A percentile compares a stretch with the other conserved stretches of the same genome.
phyloP scores from a whole-genome alignment of 2,113 vertebrate genomes.

The Carollia perspicillata region DNA sequence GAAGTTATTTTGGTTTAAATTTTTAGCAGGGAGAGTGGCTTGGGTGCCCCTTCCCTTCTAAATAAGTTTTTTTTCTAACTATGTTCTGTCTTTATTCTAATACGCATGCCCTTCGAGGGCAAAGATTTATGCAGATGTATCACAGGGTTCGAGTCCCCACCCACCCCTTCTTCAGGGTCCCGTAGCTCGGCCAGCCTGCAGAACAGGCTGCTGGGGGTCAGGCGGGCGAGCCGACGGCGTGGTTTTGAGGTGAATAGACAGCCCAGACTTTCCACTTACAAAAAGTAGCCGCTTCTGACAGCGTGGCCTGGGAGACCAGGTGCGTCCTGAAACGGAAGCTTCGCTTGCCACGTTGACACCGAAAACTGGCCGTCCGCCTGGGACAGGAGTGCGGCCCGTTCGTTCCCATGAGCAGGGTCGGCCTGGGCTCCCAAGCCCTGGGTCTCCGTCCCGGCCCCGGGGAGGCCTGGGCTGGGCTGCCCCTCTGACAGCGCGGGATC shows the following conservation, averaged over 20 bases:
- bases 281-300: slow-evolving; percentile 42
- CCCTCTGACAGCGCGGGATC: accelerated
- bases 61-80: slow-evolving; percentile 15
- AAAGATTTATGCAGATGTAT: neutral
- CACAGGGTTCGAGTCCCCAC: neutral
- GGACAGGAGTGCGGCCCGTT: neutral
- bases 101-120: neutral
- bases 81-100: neutral
- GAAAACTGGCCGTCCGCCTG: neutral
- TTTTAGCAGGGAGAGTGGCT: neutral
- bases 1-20: neutral
- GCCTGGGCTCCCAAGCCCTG: neutral
- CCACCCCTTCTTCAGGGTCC: neutral
- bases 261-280: slow-evolving; percentile 51
- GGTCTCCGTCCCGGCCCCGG: neutral
- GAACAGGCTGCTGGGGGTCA: neutral
- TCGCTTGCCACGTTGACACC: neutral
- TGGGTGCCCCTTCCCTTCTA: neutral
- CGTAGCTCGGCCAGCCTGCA: neutral
- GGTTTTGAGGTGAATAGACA: slow-evolving; percentile 5
- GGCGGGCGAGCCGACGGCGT: slow-evolving; percentile 8
- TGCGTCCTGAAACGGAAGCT: neutral
- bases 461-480: neutral
- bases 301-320: neutral
- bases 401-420: neutral